Conservation (phyloP, 2,113 vertebrate species). For the Cebus imitator region DNA sequence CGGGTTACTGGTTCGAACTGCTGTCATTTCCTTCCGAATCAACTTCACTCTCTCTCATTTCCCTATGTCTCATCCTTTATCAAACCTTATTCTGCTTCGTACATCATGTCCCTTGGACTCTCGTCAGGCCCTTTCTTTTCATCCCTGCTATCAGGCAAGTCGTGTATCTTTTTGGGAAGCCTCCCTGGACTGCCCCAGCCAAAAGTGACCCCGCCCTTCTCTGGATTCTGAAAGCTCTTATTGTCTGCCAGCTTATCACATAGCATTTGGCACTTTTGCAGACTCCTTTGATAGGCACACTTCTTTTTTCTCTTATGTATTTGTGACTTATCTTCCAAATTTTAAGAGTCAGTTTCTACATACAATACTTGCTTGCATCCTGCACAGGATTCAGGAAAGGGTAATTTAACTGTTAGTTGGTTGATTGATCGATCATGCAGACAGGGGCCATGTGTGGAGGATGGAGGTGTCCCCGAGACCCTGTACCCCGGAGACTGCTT, state of each 20-base stretch:
- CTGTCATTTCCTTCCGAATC: not conserved
- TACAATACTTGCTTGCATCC: fast-evolving
- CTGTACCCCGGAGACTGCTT: not conserved
- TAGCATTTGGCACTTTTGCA: not conserved
- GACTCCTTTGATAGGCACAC: not conserved
- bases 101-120: not conserved
- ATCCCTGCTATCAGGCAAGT: not conserved
- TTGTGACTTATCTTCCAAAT: conserved; percentile 11
- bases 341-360: not conserved
- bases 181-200: not conserved
- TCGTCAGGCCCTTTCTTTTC: not conserved
- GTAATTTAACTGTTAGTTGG: not conserved
- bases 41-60: not conserved
- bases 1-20: not conserved
- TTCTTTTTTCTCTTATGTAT: not conserved
- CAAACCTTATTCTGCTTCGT: not conserved
- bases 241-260: not conserved
- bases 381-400: not conserved
- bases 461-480: not conserved
- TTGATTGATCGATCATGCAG: not conserved
- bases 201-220: not conserved
- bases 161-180: conserved; percentile 27
- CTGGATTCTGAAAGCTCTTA: conserved; percentile 43
- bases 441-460: not conserved
- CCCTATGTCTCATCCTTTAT: fast-evolving